Evolutionary conservation across 2,113 vertebrate genomes (phyloP).

Genomic region (Tetrax tetrax): DNA sequence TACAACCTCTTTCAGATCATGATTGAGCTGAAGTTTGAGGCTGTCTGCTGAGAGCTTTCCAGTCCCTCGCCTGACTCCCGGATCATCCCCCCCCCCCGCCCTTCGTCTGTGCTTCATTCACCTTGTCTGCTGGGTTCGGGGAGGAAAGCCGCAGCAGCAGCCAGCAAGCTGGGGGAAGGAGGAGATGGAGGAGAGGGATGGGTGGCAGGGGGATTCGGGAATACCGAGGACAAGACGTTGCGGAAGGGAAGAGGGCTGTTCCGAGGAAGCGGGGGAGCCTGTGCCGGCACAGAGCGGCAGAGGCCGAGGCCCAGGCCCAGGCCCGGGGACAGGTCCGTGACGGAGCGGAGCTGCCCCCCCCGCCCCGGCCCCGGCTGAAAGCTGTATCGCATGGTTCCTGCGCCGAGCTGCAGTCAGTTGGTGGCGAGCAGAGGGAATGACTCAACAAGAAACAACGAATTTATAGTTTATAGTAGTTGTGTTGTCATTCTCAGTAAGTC

Average conservation of each 20-base stretch:
- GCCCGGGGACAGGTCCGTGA: rapidly evolving
- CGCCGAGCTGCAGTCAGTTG: not conserved
- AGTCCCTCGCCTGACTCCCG: rapidly evolving
- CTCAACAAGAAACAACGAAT: not conserved
- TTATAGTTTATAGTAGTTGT: rapidly evolving
- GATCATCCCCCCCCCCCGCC: rapidly evolving
- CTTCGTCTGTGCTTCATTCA: not conserved
- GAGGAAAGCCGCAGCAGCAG: not conserved
- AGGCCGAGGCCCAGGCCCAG: rapidly evolving
- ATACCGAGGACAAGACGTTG: rapidly evolving
- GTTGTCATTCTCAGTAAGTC: rapidly evolving
- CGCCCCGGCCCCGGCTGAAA: not conserved
- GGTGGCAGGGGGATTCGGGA: not conserved
- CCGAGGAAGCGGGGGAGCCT: no score
- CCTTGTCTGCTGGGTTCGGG: no score
- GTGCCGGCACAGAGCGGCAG: rapidly evolving
- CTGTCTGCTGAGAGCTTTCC: not conserved
- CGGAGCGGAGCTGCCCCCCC: not conserved
- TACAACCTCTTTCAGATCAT: rapidly evolving
- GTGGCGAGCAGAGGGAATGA: not conserved
- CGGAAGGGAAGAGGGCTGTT: no score
- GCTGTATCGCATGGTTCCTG: not conserved
- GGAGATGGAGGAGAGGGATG: not conserved
- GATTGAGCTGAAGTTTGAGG: not conserved
- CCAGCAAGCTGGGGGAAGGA: no score